Evolutionary conservation across 2,797 vertebrate genomes (phyloP), one percentile per base, ranked within the genome.

Genomic region (Pipistrellus pipistrellus): DNA sequence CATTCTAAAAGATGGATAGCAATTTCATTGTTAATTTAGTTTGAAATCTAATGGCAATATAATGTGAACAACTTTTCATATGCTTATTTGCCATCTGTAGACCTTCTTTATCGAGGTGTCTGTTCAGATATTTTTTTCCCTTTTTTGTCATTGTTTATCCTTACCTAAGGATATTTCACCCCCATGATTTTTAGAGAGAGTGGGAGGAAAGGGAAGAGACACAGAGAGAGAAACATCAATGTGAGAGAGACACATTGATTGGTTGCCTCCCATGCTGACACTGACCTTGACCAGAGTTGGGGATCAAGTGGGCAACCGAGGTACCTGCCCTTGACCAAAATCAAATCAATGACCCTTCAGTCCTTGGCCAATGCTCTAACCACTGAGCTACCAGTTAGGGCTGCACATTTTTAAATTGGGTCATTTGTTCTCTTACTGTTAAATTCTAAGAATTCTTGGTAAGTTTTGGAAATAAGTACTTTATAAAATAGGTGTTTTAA

Each of bases 401-500:
- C 25, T 44, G 2, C 25, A 46, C 21, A 75, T 57, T 89, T 88
- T 73, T 46, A 38, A 78, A 78, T 6, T 66, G 23, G 18, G 32
- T 72, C 8, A 6, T 66, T 88, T 78, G 10, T 72, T 51, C 32
- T 85, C 46, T 80, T 85, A 66, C 30, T 75, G 48, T 92, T 80
- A 30, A 15, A 18, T 68, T 75, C 81, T 75, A 73, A 85, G 30
- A 35, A 6, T 78, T 80, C 13, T 32, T 68, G 18, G 14, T 51
- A 41, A 86, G 82, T 81, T 81, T 68, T 82, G 4, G 48, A 25
- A 73, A 48, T 0, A 10, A 82, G 17, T 35, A 83, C 27, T 83
- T 69, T 53, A 71, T 62, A 84, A 90, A 32, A 57, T 78, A 80
- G 6, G 13, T 73, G 27, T 76, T 88, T 88, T 88, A 21, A 85